Conservation (phyloP, 2,113 vertebrate species). For the Cathartes aura region DNA sequence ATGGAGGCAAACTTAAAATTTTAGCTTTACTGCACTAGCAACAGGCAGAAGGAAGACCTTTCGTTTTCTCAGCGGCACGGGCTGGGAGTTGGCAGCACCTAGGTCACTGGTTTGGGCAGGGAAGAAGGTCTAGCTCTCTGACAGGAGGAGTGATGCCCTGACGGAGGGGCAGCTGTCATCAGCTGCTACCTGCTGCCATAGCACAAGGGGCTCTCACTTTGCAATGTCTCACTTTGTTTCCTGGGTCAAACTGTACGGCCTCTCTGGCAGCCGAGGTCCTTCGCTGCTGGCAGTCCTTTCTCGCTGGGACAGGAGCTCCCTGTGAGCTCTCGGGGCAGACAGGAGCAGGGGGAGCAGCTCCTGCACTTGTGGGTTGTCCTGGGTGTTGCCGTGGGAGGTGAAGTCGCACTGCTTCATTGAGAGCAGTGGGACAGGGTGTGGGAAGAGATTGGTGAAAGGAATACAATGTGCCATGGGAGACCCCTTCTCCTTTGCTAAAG, state of each 20-base stretch:
- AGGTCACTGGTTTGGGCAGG: background rate
- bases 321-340: background rate
- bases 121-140: background rate
- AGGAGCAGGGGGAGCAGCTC: background rate
- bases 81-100: background rate
- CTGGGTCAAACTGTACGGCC: fast-evolving
- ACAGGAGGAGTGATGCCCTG: background rate
- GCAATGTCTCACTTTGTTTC: background rate
- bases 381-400: background rate
- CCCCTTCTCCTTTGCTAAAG: background rate
- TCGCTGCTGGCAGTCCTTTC: background rate
- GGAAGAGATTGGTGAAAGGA: background rate
- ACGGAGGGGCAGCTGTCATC: background rate
- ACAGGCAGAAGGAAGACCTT: background rate
- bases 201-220: background rate
- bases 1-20: background rate
- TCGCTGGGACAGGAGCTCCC: background rate
- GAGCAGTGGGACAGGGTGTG: background rate
- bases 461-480: fast-evolving
- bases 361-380: background rate
- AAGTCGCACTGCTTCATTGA: background rate
- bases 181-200: background rate
- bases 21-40: background rate
- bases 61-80: background rate
- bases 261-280: background rate